Evolutionary conservation across 1,140 invertebrate genomes (phyloP).

Genomic region (Trichogramma pretiosum): DNA sequence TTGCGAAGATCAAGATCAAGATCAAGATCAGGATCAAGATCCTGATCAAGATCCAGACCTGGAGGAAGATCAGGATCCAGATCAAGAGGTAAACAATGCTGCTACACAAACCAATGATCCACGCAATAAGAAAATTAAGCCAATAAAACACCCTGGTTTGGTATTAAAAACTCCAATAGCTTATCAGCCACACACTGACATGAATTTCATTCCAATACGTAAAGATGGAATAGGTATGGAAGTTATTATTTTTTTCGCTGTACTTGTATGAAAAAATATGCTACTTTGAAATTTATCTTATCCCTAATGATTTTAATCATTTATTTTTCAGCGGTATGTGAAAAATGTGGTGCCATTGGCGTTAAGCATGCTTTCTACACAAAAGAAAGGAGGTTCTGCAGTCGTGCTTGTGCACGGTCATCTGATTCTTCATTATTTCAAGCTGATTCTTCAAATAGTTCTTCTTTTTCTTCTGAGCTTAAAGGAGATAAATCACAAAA

Average conservation of each 20-base stretch:
- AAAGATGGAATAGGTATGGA: constrained; percentile 77
- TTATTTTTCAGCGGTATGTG: constrained; percentile 64
- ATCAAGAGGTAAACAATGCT: constrained; percentile 47
- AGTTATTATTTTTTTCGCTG: no score
- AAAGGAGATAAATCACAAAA: no score
- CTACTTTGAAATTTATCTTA: constrained; percentile 9
- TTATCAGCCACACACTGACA: constrained; percentile 68
- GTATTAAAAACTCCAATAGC: constrained; percentile 71
- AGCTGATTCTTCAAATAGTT: constrained; percentile 42
- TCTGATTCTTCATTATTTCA: constrained; percentile 35
- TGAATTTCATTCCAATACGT: constrained; percentile 68
- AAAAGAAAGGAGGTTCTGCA: constrained; percentile 71
- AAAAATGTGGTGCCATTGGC: constrained; percentile 80
- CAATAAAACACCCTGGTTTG: constrained; percentile 64
- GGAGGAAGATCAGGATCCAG: constrained; percentile 43
- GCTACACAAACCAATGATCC: constrained; percentile 48
- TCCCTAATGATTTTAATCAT: constrained; percentile 9
- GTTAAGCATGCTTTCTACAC: constrained; percentile 86
- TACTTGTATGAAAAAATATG: constrained; percentile 3
- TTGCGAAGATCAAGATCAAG: constrained; percentile 29
- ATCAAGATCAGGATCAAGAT: constrained; percentile 33
- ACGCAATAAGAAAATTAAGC: constrained; percentile 60
- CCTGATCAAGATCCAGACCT: constrained; percentile 39
- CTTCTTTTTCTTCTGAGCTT: constrained; percentile 32
- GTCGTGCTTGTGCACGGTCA: constrained; percentile 61